A percentile compares a stretch with the other conserved stretches of the same genome.
Evolutionary conservation across 2,113 vertebrate species (phyloP).

Genomic region (Neotragus pygmaeus): DNA sequence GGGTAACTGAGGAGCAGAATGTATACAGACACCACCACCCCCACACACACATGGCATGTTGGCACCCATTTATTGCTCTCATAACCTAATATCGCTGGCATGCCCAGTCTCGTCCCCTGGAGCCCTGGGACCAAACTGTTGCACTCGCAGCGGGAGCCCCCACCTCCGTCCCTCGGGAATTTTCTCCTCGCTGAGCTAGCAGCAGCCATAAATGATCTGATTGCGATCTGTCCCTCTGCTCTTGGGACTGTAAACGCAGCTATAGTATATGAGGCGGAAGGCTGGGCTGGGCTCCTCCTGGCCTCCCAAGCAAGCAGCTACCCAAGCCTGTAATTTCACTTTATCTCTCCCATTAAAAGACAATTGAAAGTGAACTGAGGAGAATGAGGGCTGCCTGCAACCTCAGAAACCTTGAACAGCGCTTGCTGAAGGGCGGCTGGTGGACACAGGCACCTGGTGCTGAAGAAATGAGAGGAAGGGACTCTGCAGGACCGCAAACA

Average conservation of each 20-base stretch:
- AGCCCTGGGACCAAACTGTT: not conserved
- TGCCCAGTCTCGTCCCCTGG: not conserved
- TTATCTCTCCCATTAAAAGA: constrained; percentile 52
- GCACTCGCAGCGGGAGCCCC: not conserved
- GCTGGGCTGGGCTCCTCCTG: not conserved
- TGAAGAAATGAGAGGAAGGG: not conserved
- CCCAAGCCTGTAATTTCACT: constrained; percentile 45
- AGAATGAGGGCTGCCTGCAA: not conserved
- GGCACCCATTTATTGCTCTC: too few relatives aligned
- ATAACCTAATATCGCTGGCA: accelerated
- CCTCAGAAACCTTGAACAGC: not conserved
- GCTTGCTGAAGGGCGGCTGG: not conserved
- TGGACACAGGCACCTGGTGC: not conserved
- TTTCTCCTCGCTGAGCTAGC: constrained; percentile 23
- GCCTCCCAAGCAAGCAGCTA: constrained; percentile 22
- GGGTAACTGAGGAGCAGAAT: not conserved
- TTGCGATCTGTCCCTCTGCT: constrained; percentile 41
- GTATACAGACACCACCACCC: not conserved
- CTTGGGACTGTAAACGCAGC: constrained; percentile 16
- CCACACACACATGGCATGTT: not conserved
- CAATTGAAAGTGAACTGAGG: constrained; percentile 32
- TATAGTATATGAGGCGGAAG: not conserved
- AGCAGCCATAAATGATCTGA: constrained; percentile 41
- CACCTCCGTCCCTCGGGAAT: accelerated
- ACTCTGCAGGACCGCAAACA: not conserved